A percentile compares a stretch with the other conserved stretches of the same genome.
These are phyloP conservation scores for Flabesymbios commensalis DNA, from an alignment of 2,888 invertebrate genomes.

Conservation along the genomic window DNA sequence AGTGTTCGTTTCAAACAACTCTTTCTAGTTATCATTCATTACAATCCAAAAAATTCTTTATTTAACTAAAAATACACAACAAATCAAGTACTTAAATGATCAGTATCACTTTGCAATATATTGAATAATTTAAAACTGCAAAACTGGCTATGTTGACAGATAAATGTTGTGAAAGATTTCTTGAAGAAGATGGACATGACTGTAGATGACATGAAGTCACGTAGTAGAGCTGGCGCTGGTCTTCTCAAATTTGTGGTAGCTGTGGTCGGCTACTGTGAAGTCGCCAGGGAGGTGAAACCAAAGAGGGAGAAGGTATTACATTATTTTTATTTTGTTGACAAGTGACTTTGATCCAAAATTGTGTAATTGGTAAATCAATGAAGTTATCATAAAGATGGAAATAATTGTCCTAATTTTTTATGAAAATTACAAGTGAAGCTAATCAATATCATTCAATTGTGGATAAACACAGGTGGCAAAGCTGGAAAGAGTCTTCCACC, in stretches of 20 bases:
- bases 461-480: conserved; percentile 76
- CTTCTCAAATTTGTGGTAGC: conserved; percentile 83
- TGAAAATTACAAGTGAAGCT: neutral
- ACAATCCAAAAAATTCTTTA: no score
- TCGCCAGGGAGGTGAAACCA: conserved; percentile 74
- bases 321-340: neutral
- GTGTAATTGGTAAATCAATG: neutral
- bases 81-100: no score
- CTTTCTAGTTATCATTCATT: no score
- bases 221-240: conserved; percentile 85
- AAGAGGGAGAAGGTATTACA: conserved; percentile 69
- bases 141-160: conserved; percentile 46
- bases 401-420: neutral
- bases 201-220: conserved; percentile 79
- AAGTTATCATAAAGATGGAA: neutral
- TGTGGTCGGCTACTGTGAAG: conserved; percentile 86
- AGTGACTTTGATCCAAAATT: no score
- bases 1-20: no score
- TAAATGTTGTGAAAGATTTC: conserved; percentile 38
- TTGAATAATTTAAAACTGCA: no score
- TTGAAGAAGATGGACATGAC: conserved; percentile 61
- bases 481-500: conserved; percentile 70
- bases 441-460: neutral
- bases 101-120: no score
- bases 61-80: no score